Base-by-base conservation (phyloP, 2,113 vertebrate genomes). In the Pleuronectes platessa region DNA sequence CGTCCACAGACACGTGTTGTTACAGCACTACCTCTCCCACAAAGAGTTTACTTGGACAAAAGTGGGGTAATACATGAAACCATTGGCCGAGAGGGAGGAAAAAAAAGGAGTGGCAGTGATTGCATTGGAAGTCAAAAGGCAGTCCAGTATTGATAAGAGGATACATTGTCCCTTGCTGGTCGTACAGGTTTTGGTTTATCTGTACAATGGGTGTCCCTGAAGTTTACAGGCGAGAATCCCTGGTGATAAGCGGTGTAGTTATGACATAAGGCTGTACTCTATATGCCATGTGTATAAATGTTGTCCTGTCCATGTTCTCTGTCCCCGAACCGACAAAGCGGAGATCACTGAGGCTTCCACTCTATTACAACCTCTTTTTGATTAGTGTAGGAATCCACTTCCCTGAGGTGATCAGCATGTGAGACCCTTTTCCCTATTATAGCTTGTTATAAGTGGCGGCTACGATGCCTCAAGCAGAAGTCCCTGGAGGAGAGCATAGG, bases 351-450 rank as follows among this genome's bases (percentile, higher is more conserved):
- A 40, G 65, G 5, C 17, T 49, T 49, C n/a, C 2, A 59, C 8
- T 0, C 13, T 47, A 7, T 47, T 18, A 64, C 26, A 2, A 20
- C 20, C 0, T 73, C 9, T 5, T 64, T 64, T 76, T 76, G 61
- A 82, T 64, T 61, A 62, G n/a, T n/a, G 61, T 3, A 20, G 71
- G 37, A 54, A 74, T 24, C 31, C 2, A 13, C 51, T 77, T 55
- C 79, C 59, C 11, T 5, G 21, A 64, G 59, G n/a, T 68, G 31
- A 81, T 65, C 56, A 42, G 69, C 65, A 75, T 26, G 24, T 37
- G 12, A 71, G 35, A 62, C 51, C 61, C 0, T n/a, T 66, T 31
- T 78, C 47, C 55, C 70, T 56, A 45, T 76, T 56, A 78, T 72
- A 26, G 35, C 60, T 45, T 84, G 71, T 26, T 2, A 7, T 40